phyloP scores from a whole-genome alignment of 2,113 vertebrate genomes.

The Calyptommatus sinebrachiatus region DNA sequence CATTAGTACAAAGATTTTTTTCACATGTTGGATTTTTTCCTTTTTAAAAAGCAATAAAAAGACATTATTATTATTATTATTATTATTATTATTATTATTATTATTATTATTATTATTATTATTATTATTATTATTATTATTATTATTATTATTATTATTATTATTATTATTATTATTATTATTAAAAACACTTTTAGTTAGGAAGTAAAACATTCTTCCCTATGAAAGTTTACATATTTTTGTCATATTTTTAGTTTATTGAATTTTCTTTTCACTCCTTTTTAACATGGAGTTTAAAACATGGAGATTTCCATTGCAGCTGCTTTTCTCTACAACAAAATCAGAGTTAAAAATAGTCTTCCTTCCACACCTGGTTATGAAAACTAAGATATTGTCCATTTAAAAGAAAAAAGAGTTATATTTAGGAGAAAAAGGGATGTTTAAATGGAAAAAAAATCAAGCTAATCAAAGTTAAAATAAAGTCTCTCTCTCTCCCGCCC shows the following conservation, averaged over 20 bases:
- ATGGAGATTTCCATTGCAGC: no score
- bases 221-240: conserved; percentile 2
- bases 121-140: no score
- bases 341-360: conserved; percentile 13
- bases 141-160: no score
- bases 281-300: background rate
- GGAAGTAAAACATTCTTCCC: conserved; percentile 51
- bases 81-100: no score
- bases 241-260: background rate
- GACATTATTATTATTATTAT: no score
- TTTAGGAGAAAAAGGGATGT: background rate
- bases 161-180: no score
- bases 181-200: conserved; percentile 54
- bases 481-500: conserved; percentile 76
- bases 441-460: conserved; percentile 58
- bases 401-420: background rate
- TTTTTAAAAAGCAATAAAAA: conserved; percentile 4
- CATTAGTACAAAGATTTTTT: conserved; percentile 58
- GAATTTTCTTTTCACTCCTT: background rate
- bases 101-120: no score
- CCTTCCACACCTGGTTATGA: background rate
- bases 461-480: conserved; percentile 83
- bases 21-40: conserved; percentile 49
- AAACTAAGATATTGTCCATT: background rate
- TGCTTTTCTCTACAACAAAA: conserved; percentile 18